These are phyloP conservation scores for Sinhomidia bicolor DNA, from an alignment of 2,888 invertebrate genomes.

Conservation along the genomic window DNA sequence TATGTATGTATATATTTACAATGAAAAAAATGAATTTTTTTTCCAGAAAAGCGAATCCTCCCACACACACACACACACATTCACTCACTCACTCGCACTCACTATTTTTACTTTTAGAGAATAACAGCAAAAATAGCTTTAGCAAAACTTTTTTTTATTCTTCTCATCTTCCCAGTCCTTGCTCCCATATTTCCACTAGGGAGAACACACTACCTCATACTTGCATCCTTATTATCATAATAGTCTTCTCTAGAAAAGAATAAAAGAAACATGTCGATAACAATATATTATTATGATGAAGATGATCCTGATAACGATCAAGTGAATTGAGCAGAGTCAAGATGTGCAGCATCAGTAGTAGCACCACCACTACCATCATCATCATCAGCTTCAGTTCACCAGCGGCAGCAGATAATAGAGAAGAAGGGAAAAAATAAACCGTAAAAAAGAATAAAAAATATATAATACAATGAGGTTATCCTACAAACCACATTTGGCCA, in stretches of 20 bases:
- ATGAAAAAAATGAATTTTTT: not conserved
- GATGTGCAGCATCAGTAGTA: not conserved
- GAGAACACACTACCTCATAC: not conserved
- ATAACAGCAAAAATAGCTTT: too few species aligned
- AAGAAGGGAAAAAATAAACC: too few species aligned
- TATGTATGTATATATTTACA: not conserved
- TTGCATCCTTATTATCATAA: too few species aligned
- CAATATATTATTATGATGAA: not conserved
- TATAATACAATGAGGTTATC: not conserved
- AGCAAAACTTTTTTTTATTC: not conserved
- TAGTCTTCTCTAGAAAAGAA: too few species aligned
- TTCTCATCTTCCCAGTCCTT: not conserved
- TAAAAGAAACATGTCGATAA: conserved; percentile 16
- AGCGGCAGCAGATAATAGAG: too few species aligned
- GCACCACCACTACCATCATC: too few species aligned
- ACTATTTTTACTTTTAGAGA: not conserved
- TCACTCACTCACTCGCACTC: not conserved
- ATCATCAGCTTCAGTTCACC: too few species aligned
- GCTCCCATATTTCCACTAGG: not conserved
- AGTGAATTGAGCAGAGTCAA: not conserved
- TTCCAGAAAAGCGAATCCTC: conserved; percentile 18
- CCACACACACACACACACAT: not conserved
- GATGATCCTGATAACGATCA: not conserved
- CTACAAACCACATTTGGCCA: not conserved
- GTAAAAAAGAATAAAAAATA: not conserved